phyloP scores from a whole-genome alignment of 2,113 vertebrate genomes.

The Oceanodroma tethys region DNA sequence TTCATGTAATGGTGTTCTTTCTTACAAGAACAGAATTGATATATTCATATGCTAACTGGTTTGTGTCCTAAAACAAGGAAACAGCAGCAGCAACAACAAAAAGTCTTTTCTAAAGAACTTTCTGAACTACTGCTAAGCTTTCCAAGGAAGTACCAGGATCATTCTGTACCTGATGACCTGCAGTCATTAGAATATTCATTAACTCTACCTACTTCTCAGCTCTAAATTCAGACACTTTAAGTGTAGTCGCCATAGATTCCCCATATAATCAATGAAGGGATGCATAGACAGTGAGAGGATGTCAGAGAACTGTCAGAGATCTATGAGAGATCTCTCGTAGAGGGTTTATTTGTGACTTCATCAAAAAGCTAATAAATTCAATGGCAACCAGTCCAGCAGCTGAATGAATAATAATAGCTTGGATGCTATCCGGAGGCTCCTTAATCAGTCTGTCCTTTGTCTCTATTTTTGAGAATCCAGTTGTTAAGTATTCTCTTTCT shows the following conservation, averaged over 20 bases:
- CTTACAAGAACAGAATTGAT: neutral
- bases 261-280: neutral
- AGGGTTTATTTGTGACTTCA: neutral
- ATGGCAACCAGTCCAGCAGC: neutral
- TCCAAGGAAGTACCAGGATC: neutral
- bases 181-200: neutral
- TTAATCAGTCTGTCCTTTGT: neutral
- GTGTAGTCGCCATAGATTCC: neutral
- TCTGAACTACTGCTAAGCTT: neutral
- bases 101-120: neutral
- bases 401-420: neutral
- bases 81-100: neutral
- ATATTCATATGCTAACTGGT: rapidly evolving
- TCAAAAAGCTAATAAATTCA: neutral
- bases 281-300: neutral
- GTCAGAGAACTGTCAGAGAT: neutral
- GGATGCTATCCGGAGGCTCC: neutral
- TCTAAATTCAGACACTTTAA: neutral
- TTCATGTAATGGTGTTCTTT: neutral
- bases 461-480: neutral
- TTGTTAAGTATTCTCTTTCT: neutral
- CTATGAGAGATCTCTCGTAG: neutral
- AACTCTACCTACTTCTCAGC: neutral
- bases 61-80: neutral
- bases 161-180: neutral